Base-by-base conservation (phyloP, 2,113 vertebrate genomes). In the Antechinus flavipes region DNA sequence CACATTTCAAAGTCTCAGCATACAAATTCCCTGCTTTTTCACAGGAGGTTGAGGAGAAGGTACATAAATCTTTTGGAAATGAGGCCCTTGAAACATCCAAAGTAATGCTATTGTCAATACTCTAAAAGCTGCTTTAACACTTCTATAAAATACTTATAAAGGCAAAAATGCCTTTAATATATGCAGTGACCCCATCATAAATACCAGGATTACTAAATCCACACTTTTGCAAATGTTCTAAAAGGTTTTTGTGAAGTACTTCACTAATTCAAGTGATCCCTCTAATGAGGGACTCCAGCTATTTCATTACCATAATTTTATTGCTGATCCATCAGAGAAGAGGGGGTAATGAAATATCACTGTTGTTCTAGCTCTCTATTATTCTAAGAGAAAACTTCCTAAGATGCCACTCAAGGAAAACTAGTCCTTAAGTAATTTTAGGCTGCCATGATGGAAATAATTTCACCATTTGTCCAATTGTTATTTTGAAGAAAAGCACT, bases 301-400 rank as follows among this genome's bases (percentile, higher is more conserved):
- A 90, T 94, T 97, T 95, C 90, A 90, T 96, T 97, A 97, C 54
- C 76, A 93, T 97, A 92, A 97, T 96, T 94, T 91, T 96, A 95
- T 84, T 93, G 54, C 68, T 96, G 89, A 97, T 12, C 42, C 89
- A 96, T 16, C 50, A 95, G 93, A 93, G 90, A 93, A 90, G 94
- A 90, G 42, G 94, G 42, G 23, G n/a, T 24, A 90, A 95, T 53
- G 24, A 55, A 92, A 93, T 3, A 0, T 54, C 52, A 89, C 55
- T 94, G 84, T 95, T 94, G 93, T 55, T 42, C 58, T 95, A 93
- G 52, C 35, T 76, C n/a, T 93, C 24, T 46, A 58, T 23, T n/a
- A 61, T 56, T 89, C 25, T 68, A 61, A 2, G 90, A 95, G 3
- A 27, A 95, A 84, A 1, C 24, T 1, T 52, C 93, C 91, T 61